Conservation (phyloP, 1,140 invertebrate species). For the Bradysia coprophila region DNA sequence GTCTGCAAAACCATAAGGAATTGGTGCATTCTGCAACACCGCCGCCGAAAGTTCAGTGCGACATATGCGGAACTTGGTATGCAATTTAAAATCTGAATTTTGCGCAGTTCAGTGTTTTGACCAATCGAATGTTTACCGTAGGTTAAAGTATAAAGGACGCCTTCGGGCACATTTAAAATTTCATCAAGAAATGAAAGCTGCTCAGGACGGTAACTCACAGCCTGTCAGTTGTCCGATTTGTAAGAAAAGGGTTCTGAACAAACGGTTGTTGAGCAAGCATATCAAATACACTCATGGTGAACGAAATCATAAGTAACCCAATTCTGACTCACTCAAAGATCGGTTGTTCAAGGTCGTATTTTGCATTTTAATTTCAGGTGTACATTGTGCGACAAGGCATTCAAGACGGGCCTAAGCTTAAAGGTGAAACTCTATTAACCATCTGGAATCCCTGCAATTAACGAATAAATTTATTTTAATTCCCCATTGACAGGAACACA, state of each 20-base stretch:
- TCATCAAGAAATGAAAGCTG: too few species aligned
- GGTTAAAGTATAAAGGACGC: too few species aligned
- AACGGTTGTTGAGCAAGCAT: not conserved
- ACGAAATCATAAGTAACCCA: too few species aligned
- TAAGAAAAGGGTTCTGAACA: not conserved
- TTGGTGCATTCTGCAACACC: not conserved
- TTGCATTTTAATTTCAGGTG: too few species aligned
- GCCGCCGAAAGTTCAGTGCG: not conserved
- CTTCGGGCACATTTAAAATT: too few species aligned
- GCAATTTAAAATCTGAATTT: too few species aligned
- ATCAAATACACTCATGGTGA: not conserved
- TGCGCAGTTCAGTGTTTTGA: too few species aligned
- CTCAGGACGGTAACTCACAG: too few species aligned
- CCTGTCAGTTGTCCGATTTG: not conserved
- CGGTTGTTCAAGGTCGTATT: too few species aligned
- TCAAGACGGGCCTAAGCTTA: conserved; percentile 11
- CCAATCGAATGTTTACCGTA: too few species aligned
- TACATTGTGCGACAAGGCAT: conserved; percentile 17
- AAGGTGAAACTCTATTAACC: conserved; percentile 9
- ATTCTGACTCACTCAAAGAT: too few species aligned
- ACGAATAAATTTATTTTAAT: not conserved
- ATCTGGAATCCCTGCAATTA: not conserved
- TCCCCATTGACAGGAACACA: conserved; percentile 14
- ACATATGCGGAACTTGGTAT: not conserved
- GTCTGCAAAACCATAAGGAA: not conserved